Conservation (phyloP, 1,140 invertebrate genomes). For the Hormaphis cornu region DNA sequence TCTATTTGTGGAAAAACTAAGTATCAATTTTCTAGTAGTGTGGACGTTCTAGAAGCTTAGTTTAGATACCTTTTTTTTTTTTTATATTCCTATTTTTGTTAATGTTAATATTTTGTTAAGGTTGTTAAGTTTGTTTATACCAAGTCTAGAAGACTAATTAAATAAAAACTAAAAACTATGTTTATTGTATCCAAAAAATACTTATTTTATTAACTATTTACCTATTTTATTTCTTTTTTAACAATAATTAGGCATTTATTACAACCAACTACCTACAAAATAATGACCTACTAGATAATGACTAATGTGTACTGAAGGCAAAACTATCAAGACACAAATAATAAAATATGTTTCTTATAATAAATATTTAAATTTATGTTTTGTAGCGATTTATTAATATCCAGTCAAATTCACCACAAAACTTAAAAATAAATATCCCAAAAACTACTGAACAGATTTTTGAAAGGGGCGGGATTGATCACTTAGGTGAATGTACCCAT, state of each 20-base stretch:
- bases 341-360: neutral
- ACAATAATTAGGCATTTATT: neutral
- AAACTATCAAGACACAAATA: neutral
- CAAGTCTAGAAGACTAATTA: neutral
- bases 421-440: neutral
- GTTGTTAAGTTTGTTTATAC: too few relatives aligned
- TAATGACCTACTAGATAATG: neutral
- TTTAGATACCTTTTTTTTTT: neutral
- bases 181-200: too few relatives aligned
- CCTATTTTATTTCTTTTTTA: neutral
- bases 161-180: neutral
- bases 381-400: neutral
- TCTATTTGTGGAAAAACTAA: neutral
- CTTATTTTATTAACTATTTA: neutral
- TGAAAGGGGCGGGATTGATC: neutral
- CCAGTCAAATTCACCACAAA: neutral
- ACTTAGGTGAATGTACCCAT: neutral
- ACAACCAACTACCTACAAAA: too few relatives aligned
- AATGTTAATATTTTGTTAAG: neutral
- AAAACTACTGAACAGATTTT: neutral
- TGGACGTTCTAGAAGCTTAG: neutral
- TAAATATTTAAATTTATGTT: neutral
- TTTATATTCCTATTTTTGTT: neutral
- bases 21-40: neutral
- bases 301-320: too few relatives aligned